Evolutionary conservation across 2,797 vertebrate genomes (phyloP).

Genomic region (Valencia hispanica): DNA sequence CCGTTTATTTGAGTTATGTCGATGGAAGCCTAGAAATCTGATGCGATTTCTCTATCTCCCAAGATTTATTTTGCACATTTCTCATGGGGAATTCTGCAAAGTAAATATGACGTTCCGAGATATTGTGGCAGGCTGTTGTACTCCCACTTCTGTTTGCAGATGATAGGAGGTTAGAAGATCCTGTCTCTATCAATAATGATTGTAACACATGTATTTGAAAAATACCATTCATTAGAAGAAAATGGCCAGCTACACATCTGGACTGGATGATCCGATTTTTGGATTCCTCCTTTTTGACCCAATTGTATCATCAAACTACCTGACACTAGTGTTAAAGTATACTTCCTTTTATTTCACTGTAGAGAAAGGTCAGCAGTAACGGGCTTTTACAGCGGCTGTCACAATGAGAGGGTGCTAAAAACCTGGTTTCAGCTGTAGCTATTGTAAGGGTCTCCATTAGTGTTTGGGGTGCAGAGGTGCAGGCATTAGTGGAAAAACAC

Average conservation of each 20-base stretch:
- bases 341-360: conserved; percentile 35
- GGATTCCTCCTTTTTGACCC: conserved; percentile 28
- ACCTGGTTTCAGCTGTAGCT: conserved; percentile 46
- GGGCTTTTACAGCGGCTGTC: conserved; percentile 67
- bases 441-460: conserved; percentile 61
- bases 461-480: conserved; percentile 41
- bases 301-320: conserved; percentile 44
- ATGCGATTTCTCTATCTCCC: conserved; percentile 50
- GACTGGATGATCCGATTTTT: conserved; percentile 8
- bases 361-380: conserved; percentile 37
- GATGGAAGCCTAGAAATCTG: conserved; percentile 46
- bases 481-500: conserved; percentile 60
- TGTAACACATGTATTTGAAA: conserved; percentile 20
- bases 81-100: conserved; percentile 39
- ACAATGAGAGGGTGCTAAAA: conserved; percentile 55
- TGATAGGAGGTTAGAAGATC: conserved; percentile 33
- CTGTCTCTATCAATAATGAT: conserved; percentile 20
- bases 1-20: conserved; percentile 50
- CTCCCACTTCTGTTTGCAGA: conserved; percentile 32
- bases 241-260: conserved; percentile 6
- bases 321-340: conserved; percentile 27
- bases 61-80: conserved; percentile 53
- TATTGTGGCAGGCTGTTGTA: conserved; percentile 30
- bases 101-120: conserved; percentile 42
- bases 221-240: conserved; percentile 10